Conservation (phyloP, 2,797 vertebrate species). For the Eutrigla gurnardus region DNA sequence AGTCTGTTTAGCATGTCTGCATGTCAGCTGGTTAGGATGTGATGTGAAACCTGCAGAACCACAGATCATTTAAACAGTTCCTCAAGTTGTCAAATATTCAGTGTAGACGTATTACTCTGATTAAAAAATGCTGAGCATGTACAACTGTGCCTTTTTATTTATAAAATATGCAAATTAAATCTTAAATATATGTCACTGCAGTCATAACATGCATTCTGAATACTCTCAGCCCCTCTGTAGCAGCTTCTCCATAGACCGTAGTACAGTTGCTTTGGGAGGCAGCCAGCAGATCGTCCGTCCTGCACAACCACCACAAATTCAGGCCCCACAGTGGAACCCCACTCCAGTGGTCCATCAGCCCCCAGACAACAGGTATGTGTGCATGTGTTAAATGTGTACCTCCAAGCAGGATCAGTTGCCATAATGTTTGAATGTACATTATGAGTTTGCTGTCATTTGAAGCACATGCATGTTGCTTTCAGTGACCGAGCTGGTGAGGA, state of each 20-base stretch:
- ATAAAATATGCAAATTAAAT: background rate
- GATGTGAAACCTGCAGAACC: background rate
- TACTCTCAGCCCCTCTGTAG: slow-evolving; percentile 74
- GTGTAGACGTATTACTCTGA: background rate
- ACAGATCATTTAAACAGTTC: background rate
- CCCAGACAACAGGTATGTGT: slow-evolving; percentile 66
- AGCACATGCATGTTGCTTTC: slow-evolving; percentile 27
- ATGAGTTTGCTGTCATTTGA: slow-evolving; percentile 25
- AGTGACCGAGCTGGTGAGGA: slow-evolving; percentile 78
- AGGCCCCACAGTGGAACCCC: slow-evolving; percentile 57
- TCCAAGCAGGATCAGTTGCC: background rate
- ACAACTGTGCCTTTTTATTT: background rate
- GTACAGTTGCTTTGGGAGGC: slow-evolving; percentile 57
- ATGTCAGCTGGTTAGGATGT: background rate
- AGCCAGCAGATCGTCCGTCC: slow-evolving; percentile 61
- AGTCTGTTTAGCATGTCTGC: background rate
- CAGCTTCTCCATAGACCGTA: slow-evolving; percentile 74
- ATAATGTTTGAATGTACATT: background rate
- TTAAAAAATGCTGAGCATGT: background rate
- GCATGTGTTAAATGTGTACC: background rate
- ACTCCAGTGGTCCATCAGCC: slow-evolving; percentile 21
- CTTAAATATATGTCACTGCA: slow-evolving; percentile 1
- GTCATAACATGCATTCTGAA: slow-evolving; percentile 70
- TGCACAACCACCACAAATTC: slow-evolving; percentile 40
- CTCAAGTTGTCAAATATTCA: no score